Evolutionary conservation across 2,797 vertebrate genomes (phyloP), one percentile per base, ranked within the genome.

Genomic region (Sylvia borin): DNA sequence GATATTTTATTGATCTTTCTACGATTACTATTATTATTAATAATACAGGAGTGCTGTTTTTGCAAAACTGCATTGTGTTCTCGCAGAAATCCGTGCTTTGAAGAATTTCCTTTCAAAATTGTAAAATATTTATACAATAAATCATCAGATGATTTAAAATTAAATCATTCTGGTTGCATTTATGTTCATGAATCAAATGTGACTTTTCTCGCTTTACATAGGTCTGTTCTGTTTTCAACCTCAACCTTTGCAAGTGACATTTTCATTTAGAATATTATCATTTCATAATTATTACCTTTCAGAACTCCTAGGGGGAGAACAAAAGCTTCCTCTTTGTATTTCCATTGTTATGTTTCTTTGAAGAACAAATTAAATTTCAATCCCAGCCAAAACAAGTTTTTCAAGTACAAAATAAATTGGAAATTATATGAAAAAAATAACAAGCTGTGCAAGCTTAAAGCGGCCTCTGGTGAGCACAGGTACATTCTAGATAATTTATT

Each of bases 261-360:
- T 98, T 98, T 98, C 97, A 98, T 97, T 98, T 98, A 97, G 97
- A 97, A 96, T 97, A 95, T 98, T 98, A 98, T 97, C 98, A 97
- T 97, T 98, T 97, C 95, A 94, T 97, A 98, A 98, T 98, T 98
- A 98, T 98, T 98, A 97, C 97, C 97, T 98, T 98, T 97, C 97
- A 97, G 97, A 97, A 97, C 97, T 97, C 97, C 96, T 92, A 95
- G 97, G 94, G 97, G 98, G 96, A 65, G 93, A 97, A 97, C 93
- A 98, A 98, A 98, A 97, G 95, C 95, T 97, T 97, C 97, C 93
- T 96, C 96, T 97, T 97, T 97, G 85, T 96, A 80, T 95, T 97
- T 90, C 94, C 90, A 98, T 98, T 98, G 98, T 98, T 98, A 94
- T 6, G 74, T 81, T 97, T 91, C 97, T 98, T 97, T 98, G 96